Evolutionary conservation across 2,888 invertebrate species (phyloP).

Genomic region (Lagria hirta): DNA sequence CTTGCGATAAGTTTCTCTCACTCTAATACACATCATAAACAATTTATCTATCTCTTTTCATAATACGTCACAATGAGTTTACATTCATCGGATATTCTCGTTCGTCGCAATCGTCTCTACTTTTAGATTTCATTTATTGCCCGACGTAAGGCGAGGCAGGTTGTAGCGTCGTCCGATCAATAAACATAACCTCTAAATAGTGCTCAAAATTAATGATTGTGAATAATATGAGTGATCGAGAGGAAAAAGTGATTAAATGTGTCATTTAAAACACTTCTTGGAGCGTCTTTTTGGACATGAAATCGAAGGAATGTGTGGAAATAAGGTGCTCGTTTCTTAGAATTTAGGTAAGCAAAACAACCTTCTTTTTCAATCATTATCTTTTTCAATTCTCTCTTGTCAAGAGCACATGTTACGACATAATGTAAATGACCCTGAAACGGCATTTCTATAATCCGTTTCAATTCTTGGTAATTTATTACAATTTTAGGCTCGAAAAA

Average conservation of each 20-base stretch:
- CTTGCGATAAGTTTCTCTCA: constrained; percentile 8
- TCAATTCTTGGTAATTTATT: constrained; percentile 34
- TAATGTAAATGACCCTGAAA: constrained; percentile 37
- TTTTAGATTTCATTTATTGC: constrained; percentile 22
- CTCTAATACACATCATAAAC: not conserved
- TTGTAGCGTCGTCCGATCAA: constrained; percentile 19
- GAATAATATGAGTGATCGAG: constrained; percentile 2
- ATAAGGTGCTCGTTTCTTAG: too few relatives aligned
- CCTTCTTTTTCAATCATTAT: constrained; percentile 10
- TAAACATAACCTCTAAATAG: constrained; percentile 36
- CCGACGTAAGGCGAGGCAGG: constrained; percentile 16
- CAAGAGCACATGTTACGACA: constrained; percentile 16
- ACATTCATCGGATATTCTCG: constrained; percentile 30
- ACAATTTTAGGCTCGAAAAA: not conserved
- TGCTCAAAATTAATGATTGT: constrained; percentile 6
- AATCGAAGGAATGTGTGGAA: constrained; percentile 11
- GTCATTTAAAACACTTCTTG: not conserved
- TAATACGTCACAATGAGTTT: constrained; percentile 23
- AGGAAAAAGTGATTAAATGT: constrained; percentile 9
- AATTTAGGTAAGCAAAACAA: constrained; percentile 10
- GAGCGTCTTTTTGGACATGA: constrained; percentile 30
- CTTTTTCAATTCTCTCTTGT: constrained; percentile 11
- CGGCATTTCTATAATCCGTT: constrained; percentile 32
- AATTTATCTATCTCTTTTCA: constrained; percentile 24
- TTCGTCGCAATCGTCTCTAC: constrained; percentile 30